A percentile compares a stretch with the other conserved stretches of the same genome.
Evolutionary conservation across 2,797 vertebrate genomes (phyloP).

Genomic region (Peromyscus eremicus): DNA sequence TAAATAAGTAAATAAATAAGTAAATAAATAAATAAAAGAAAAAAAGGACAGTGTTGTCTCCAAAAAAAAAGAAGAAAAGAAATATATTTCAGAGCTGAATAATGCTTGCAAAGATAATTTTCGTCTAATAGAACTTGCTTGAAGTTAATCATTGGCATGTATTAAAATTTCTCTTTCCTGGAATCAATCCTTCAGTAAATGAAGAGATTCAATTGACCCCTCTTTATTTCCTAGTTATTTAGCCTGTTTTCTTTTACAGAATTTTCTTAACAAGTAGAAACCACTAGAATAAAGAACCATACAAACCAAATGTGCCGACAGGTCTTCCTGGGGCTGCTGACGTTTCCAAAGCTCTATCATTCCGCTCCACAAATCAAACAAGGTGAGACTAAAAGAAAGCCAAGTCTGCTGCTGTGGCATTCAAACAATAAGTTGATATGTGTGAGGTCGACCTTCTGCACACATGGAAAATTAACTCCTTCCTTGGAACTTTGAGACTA

Average conservation of each 20-base stretch:
- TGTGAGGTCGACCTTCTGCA: background rate
- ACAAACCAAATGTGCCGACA: constrained; percentile 32
- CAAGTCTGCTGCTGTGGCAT: background rate
- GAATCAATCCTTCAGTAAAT: constrained; percentile 13
- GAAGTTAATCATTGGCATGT: background rate
- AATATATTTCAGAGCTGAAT: background rate
- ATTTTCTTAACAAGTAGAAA: constrained; percentile 6
- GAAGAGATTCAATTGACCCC: background rate
- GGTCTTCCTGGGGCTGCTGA: background rate
- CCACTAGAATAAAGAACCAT: constrained; percentile 13
- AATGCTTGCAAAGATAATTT: background rate
- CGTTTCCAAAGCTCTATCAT: constrained; percentile 32
- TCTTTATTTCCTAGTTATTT: constrained; percentile 4
- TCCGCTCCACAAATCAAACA: constrained; percentile 36
- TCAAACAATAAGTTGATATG: background rate
- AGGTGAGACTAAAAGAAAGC: constrained; percentile 24
- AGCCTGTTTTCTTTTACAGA: constrained; percentile 24
- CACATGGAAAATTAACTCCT: background rate
- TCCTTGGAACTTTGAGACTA: background rate
- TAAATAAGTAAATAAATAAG: too few species aligned
- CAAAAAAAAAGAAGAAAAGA: too few species aligned
- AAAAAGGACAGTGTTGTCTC: too few species aligned
- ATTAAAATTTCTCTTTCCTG: background rate
- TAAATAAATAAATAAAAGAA: too few species aligned
- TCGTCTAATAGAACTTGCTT: background rate